Percentiles rank a stretch among this genome's conserved stretches.
phyloP scores from a whole-genome alignment of 2,888 invertebrate species.

The Eupithecia tripunctaria region DNA sequence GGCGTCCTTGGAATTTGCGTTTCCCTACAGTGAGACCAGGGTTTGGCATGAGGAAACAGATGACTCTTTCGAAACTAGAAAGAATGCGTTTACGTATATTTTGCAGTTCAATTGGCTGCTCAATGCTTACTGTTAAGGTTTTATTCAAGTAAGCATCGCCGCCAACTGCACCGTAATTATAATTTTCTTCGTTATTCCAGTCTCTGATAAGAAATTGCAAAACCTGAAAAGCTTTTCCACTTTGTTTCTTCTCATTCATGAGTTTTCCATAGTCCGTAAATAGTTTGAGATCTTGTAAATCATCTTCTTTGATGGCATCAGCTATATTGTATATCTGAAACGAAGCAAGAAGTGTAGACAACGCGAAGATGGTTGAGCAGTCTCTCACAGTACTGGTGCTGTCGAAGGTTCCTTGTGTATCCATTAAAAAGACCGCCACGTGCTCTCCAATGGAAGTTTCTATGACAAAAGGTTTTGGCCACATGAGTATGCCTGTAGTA shows the following conservation, averaged over 20 bases:
- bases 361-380: constrained; percentile 85
- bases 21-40: constrained; percentile 22
- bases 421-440: constrained; percentile 91
- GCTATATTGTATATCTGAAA: constrained; percentile 92
- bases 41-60: constrained; percentile 38
- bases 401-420: constrained; percentile 98
- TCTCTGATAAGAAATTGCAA: constrained; percentile 93
- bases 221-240: constrained; percentile 87
- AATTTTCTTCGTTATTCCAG: constrained; percentile 97
- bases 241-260: constrained; percentile 85
- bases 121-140: not conserved
- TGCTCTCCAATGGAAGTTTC: constrained; percentile 47
- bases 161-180: constrained; percentile 71
- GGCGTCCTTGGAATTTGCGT: constrained; percentile 25
- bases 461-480: constrained; percentile 66
- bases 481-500: constrained; percentile 35
- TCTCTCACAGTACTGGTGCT: constrained; percentile 97
- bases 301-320: constrained; percentile 96
- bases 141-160: constrained; percentile 25
- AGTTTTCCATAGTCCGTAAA: constrained; percentile 95
- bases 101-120: constrained; percentile 20
- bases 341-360: constrained; percentile 97
- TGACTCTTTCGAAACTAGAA: constrained; percentile 26
- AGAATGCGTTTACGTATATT: constrained; percentile 26
- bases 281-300: constrained; percentile 93